Percentiles rank a stretch among this genome's conserved stretches.
Evolutionary conservation across 2,113 vertebrate genomes (phyloP).

Genomic region (Pimephales promelas): DNA sequence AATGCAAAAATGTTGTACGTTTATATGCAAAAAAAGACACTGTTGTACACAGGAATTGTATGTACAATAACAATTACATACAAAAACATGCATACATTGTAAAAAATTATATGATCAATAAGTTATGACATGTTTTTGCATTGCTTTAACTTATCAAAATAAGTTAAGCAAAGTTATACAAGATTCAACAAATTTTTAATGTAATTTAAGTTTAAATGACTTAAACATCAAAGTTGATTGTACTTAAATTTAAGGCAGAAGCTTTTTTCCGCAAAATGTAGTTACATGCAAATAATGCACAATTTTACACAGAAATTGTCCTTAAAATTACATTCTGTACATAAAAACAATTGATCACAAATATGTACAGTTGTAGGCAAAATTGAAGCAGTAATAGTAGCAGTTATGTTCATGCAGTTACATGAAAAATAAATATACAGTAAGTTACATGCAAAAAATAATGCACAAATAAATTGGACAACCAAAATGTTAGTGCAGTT

Average conservation of each 20-base stretch:
- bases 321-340: background rate
- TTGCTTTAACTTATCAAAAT: no score
- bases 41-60: background rate
- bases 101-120: no score
- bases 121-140: no score
- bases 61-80: background rate
- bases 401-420: background rate
- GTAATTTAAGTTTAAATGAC: no score
- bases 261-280: no score
- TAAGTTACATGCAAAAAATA: background rate
- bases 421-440: no score
- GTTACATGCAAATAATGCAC: background rate
- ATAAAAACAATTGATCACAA: background rate
- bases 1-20: background rate
- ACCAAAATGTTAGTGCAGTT: background rate
- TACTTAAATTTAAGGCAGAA: no score
- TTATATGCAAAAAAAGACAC: background rate
- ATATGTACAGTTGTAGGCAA: background rate
- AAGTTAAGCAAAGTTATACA: no score
- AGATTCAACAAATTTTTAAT: no score
- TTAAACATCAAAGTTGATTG: no score
- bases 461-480: background rate
- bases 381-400: no score
- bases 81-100: background rate
- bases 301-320: background rate